phyloP scores from a whole-genome alignment of 2,797 vertebrate species.

The Momotus momota region DNA sequence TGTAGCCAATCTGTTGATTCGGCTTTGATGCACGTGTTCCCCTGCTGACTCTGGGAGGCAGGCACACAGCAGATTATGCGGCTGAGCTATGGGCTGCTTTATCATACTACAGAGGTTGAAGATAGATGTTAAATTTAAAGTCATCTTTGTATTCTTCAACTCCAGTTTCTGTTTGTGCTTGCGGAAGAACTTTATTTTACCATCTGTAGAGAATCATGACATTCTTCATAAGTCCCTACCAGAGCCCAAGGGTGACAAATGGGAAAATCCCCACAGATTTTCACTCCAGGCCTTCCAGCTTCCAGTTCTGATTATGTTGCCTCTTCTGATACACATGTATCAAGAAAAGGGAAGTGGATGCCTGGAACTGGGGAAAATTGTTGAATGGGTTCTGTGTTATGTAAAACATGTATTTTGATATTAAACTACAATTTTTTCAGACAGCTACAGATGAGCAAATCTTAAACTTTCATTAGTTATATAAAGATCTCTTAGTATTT shows the following conservation, averaged over 20 bases:
- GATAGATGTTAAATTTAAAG: not conserved
- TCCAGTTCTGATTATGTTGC: not conserved
- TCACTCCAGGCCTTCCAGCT: not conserved
- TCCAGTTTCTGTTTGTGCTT: not conserved
- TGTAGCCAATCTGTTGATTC: not conserved
- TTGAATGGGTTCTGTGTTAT: not conserved
- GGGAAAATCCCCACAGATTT: not conserved
- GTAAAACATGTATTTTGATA: not conserved
- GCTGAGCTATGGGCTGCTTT: not conserved
- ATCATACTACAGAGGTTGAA: not conserved
- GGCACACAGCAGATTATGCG: not conserved
- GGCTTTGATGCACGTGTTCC: not conserved
- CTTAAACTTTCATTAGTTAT: not conserved
- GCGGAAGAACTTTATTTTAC: not conserved
- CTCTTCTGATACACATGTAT: not conserved
- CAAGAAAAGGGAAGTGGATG: not conserved
- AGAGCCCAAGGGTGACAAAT: not conserved
- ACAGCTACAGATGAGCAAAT: not conserved
- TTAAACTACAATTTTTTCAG: not conserved
- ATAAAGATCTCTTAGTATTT: not conserved
- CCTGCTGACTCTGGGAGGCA: rapidly evolving
- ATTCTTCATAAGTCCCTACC: not conserved
- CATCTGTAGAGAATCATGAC: not conserved
- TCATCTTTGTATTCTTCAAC: not conserved
- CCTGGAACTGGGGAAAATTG: not conserved